Conservation (phyloP, 2,888 invertebrate species). For the Sipha maydis region DNA sequence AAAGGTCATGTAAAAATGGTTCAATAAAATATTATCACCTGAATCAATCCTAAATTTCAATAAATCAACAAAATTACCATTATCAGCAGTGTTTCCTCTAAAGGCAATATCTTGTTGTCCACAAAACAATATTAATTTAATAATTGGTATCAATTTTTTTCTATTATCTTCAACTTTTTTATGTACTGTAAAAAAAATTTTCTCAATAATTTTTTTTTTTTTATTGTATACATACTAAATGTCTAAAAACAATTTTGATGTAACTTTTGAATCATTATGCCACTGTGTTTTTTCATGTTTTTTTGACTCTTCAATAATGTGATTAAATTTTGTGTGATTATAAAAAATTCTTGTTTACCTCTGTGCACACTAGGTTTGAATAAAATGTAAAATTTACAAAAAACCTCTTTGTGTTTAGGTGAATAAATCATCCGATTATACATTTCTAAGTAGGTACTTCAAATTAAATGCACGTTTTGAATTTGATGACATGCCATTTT, state of each 20-base stretch:
- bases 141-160: background rate
- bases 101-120: constrained; percentile 22
- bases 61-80: too few species aligned
- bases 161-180: background rate
- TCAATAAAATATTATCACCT: constrained; percentile 15
- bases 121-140: constrained; percentile 29
- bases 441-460: constrained; percentile 17
- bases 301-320: constrained; percentile 14
- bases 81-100: constrained; percentile 23
- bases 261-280: constrained; percentile 29
- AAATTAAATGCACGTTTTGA: constrained; percentile 37
- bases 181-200: background rate
- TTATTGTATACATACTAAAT: constrained; percentile 22
- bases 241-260: constrained; percentile 29
- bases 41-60: constrained; percentile 26
- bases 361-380: constrained; percentile 1
- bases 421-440: constrained; percentile 35
- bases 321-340: constrained; percentile 27
- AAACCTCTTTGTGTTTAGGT: constrained; percentile 21
- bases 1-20: constrained; percentile 3
- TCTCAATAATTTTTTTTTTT: background rate
- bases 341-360: constrained; percentile 24
- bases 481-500: constrained; percentile 19
- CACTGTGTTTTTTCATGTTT: constrained; percentile 22
- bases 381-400: constrained; percentile 6